These are phyloP conservation scores for Cerastis rubricosa DNA, from an alignment of 2,888 invertebrate species.

Conservation along the genomic window DNA sequence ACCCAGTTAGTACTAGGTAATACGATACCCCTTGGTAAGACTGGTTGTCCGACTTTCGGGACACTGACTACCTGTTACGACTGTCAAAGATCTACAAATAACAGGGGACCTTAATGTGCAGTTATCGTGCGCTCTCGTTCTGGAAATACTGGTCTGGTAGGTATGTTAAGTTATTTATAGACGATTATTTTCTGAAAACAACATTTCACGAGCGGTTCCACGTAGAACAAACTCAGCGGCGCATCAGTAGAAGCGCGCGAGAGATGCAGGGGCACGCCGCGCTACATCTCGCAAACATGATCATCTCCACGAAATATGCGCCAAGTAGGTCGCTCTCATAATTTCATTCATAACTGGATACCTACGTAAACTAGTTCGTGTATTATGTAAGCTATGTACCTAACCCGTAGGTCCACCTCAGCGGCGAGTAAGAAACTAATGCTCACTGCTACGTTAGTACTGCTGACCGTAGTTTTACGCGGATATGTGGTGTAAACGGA, in stretches of 20 bases:
- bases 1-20: no score
- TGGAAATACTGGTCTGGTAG: no score
- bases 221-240: slow-evolving; percentile 22
- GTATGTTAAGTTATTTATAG: not conserved
- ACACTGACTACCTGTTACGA: no score
- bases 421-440: slow-evolving; percentile 73
- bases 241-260: slow-evolving; percentile 52
- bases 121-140: no score
- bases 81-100: no score
- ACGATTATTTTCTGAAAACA: not conserved
- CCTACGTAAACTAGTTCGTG: slow-evolving; percentile 74
- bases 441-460: slow-evolving; percentile 41
- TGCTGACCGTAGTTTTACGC: slow-evolving; percentile 34
- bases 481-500: slow-evolving; percentile 24
- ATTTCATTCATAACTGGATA: slow-evolving; percentile 71
- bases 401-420: slow-evolving; percentile 52
- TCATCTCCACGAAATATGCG: slow-evolving; percentile 59
- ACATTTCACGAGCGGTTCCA: slow-evolving; percentile 12
- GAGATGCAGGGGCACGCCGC: slow-evolving; percentile 55
- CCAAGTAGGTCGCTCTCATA: slow-evolving; percentile 69
- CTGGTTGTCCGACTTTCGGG: no score
- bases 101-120: no score
- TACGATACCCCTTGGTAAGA: no score
- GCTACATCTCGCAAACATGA: slow-evolving; percentile 55
- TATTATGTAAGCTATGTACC: slow-evolving; percentile 64